These are phyloP conservation scores for Noctua comes DNA, from an alignment of 2,888 invertebrate species.

Conservation along the genomic window DNA sequence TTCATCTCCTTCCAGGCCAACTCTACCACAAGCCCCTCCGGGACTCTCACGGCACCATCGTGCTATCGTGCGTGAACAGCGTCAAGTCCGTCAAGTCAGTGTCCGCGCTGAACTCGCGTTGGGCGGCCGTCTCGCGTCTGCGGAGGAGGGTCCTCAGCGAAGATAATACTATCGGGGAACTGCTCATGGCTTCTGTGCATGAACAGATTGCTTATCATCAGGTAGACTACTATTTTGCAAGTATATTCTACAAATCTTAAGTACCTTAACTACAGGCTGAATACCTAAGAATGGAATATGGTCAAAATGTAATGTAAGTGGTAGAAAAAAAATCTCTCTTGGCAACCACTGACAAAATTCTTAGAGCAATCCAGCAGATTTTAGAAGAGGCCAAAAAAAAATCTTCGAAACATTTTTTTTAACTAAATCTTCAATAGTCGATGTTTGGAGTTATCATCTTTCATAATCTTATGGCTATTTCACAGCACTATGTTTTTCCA, in stretches of 20 bases:
- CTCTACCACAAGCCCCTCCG: slow-evolving; percentile 97
- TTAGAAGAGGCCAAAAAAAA: not conserved
- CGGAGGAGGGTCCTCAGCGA: slow-evolving; percentile 94
- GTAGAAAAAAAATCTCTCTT: not conserved
- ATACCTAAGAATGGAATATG: not conserved
- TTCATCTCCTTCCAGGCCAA: slow-evolving; percentile 90
- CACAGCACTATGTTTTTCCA: not conserved
- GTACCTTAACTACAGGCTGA: not conserved
- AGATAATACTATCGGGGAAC: slow-evolving; percentile 94
- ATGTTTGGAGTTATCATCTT: not conserved
- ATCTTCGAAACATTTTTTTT: not conserved
- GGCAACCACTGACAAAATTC: not conserved
- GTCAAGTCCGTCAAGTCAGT: slow-evolving; percentile 95
- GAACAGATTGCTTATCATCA: slow-evolving; percentile 92
- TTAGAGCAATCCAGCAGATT: not conserved
- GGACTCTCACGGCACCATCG: slow-evolving; percentile 97
- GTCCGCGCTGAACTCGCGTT: slow-evolving; percentile 97
- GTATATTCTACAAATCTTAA: not conserved
- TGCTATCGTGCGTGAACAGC: slow-evolving; percentile 95
- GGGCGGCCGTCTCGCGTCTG: slow-evolving; percentile 97
- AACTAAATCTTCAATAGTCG: not conserved
- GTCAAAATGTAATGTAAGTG: not conserved
- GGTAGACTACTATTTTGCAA: slow-evolving; percentile 7
- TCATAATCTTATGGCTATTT: not conserved
- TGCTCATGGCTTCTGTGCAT: slow-evolving; percentile 96